phyloP scores from a whole-genome alignment of 2,113 vertebrate species.

The Micronycteris hirsuta region DNA sequence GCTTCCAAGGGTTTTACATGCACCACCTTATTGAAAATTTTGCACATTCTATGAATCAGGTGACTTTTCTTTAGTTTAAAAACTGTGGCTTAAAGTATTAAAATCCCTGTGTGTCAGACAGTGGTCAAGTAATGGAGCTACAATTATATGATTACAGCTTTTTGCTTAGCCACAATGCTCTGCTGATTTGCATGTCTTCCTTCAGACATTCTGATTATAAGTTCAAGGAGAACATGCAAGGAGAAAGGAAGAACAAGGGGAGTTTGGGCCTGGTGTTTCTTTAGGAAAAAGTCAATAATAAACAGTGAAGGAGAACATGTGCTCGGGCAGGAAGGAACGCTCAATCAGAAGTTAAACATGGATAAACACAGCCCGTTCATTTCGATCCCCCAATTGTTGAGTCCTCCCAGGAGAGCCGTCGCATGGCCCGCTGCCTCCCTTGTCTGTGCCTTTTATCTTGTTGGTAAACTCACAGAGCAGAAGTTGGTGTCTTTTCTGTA shows the following conservation, averaged over 20 bases:
- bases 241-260: not conserved
- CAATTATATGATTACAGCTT: not conserved
- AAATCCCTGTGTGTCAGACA: not conserved
- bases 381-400: constrained; percentile 22
- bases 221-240: not conserved
- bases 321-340: not conserved
- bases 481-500: constrained; percentile 18
- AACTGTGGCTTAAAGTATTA: not conserved
- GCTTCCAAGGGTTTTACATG: not conserved
- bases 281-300: not conserved
- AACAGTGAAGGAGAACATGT: not conserved
- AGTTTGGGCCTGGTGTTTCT: not conserved
- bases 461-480: constrained; percentile 23
- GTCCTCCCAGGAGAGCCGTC: constrained; percentile 28
- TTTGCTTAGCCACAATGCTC: not conserved
- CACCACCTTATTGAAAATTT: not conserved
- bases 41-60: not conserved
- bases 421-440: constrained; percentile 39
- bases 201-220: not conserved
- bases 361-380: constrained; percentile 55
- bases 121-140: not conserved
- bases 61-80: not conserved
- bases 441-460: constrained; percentile 55
- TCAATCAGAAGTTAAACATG: not conserved
- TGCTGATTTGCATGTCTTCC: not conserved